Evolutionary conservation across 2,888 invertebrate genomes (phyloP).

Genomic region (Chymomyza fuscimana): DNA sequence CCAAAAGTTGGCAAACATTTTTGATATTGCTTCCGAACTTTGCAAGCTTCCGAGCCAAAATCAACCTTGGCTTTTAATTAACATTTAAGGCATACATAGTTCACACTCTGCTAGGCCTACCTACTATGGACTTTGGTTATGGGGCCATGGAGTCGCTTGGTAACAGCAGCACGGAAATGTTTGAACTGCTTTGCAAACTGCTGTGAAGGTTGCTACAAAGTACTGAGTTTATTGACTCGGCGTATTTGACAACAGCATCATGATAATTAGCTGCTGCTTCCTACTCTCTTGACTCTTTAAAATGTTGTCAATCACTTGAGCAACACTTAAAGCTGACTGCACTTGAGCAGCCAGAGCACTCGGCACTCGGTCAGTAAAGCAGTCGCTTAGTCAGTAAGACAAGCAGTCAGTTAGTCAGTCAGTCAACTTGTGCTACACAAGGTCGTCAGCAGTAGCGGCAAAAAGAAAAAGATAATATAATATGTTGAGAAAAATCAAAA

Average conservation of each 20-base stretch:
- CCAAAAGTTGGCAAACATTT: neutral
- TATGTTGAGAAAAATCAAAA: slow-evolving; percentile 42
- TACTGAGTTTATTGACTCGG: slow-evolving; percentile 56
- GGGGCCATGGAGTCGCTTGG: slow-evolving; percentile 16
- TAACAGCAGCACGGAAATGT: slow-evolving; percentile 39
- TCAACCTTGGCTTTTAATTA: slow-evolving; percentile 24
- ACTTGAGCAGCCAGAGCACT: neutral
- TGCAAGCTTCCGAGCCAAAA: neutral
- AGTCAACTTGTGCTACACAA: slow-evolving; percentile 31
- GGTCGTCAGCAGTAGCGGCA: slow-evolving; percentile 19
- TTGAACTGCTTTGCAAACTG: neutral
- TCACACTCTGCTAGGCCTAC: neutral
- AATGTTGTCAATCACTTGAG: slow-evolving; percentile 4
- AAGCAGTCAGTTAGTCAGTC: slow-evolving; percentile 22
- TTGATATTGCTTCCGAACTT: slow-evolving; percentile 9
- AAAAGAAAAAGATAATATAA: neutral
- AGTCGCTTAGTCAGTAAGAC: neutral
- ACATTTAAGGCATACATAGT: slow-evolving; percentile 4
- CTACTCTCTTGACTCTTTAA: slow-evolving; percentile 40
- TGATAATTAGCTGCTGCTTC: slow-evolving; percentile 50
- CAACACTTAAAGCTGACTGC: neutral
- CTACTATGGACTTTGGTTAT: slow-evolving; percentile 16
- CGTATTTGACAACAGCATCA: slow-evolving; percentile 45
- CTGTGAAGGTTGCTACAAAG: slow-evolving; percentile 32
- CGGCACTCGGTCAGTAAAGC: neutral